phyloP scores from a whole-genome alignment of 1,140 invertebrate species.

The Pristionchus pacificus region DNA sequence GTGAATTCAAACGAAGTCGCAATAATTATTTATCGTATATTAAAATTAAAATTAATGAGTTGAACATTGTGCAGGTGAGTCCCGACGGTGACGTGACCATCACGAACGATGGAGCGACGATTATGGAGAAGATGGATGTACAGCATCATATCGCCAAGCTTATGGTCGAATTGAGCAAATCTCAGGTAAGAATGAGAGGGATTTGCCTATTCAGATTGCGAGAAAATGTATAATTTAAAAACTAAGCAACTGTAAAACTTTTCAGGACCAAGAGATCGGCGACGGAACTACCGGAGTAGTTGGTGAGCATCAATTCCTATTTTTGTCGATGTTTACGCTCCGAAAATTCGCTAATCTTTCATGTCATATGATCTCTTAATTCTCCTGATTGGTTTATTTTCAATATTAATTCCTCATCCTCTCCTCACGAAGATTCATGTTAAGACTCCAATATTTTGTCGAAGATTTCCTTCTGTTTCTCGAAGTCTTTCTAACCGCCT shows the following conservation, averaged over 20 bases:
- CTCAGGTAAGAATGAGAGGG: conserved; percentile 72
- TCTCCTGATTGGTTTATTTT: background rate
- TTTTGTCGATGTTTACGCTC: too few relatives aligned
- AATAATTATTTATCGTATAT: too few relatives aligned
- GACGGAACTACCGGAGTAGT: conserved; percentile 99
- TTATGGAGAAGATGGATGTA: conserved; percentile 97
- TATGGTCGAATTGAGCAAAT: conserved; percentile 94
- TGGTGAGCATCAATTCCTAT: conserved; percentile 61
- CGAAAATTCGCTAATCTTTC: too few relatives aligned
- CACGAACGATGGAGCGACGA: conserved; percentile 99
- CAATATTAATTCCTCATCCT: conserved; percentile 1
- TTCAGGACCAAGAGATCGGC: conserved; percentile 90
- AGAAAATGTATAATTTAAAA: too few relatives aligned
- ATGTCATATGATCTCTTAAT: conserved; percentile 1
- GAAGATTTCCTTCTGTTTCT: conserved; percentile 13
- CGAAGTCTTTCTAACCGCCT: background rate
- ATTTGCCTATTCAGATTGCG: too few relatives aligned
- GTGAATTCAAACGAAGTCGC: too few relatives aligned
- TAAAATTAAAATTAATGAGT: too few relatives aligned
- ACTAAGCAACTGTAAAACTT: too few relatives aligned
- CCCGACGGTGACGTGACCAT: conserved; percentile 96
- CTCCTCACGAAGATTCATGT: conserved; percentile 4
- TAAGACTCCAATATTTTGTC: background rate
- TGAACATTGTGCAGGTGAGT: conserved; percentile 12
- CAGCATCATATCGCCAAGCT: conserved; percentile 97